Evolutionary conservation across 2,888 invertebrate species (phyloP).

Genomic region (Tachina fera): DNA sequence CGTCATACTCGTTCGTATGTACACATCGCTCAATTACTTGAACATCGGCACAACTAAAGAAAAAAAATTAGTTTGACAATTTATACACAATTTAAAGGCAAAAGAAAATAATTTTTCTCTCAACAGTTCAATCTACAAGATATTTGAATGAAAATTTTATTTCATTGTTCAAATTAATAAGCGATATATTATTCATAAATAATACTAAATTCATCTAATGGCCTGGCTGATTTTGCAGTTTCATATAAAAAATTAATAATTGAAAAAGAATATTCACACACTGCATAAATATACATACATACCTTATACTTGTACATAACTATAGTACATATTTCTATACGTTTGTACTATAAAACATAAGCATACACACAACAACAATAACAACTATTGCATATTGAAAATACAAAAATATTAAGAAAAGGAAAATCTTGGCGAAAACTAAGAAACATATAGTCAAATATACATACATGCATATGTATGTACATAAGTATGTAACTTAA

Average conservation of each 20-base stretch:
- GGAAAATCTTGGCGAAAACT: conserved; percentile 13
- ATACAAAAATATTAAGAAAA: not conserved
- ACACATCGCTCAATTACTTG: too few species aligned
- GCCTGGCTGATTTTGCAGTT: conserved; percentile 47
- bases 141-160: too few species aligned
- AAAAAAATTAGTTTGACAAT: too few species aligned
- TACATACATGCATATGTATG: too few species aligned
- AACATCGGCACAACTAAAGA: too few species aligned
- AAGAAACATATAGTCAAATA: conserved; percentile 33
- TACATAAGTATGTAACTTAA: conserved; percentile 58
- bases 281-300: conserved; percentile 13
- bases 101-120: too few species aligned
- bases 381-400: not conserved
- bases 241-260: conserved; percentile 46
- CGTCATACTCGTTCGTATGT: too few species aligned
- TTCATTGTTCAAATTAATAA: too few species aligned
- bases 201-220: not conserved
- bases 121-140: too few species aligned
- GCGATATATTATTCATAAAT: too few species aligned
- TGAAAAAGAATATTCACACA: conserved; percentile 9
- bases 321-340: not conserved
- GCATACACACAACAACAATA: not conserved
- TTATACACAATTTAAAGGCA: too few species aligned
- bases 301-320: conserved; percentile 6
- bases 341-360: conserved; percentile 43